Evolutionary conservation across 2,113 vertebrate species (phyloP).

Genomic region (Solea solea): DNA sequence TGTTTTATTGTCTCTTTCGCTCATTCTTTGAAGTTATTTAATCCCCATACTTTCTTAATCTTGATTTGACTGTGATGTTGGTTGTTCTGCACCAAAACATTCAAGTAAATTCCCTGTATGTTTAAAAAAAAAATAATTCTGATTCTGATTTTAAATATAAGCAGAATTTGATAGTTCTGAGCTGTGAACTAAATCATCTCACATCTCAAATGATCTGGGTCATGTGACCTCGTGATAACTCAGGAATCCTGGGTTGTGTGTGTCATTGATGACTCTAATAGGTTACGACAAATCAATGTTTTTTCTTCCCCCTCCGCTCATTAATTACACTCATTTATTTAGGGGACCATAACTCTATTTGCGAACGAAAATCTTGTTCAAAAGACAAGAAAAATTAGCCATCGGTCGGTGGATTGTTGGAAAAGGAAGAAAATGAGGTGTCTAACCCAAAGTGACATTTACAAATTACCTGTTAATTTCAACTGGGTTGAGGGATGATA

Average conservation of each 20-base stretch:
- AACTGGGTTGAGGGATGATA: constrained; percentile 99
- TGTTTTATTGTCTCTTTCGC: not conserved
- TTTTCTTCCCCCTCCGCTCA: constrained; percentile 73
- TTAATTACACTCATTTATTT: constrained; percentile 99
- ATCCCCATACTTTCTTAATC: too few relatives aligned
- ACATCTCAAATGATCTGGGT: constrained; percentile 53
- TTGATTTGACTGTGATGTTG: too few relatives aligned
- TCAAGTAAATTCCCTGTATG: too few relatives aligned
- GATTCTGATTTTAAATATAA: not conserved
- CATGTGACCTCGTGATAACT: constrained; percentile 51
- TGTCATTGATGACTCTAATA: constrained; percentile 91
- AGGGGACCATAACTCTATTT: constrained; percentile 98
- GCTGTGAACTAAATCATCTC: constrained; percentile 33
- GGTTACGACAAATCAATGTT: constrained; percentile 88
- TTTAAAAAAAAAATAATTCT: too few relatives aligned
- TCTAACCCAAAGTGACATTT: constrained; percentile 99
- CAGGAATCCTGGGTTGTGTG: constrained; percentile 67
- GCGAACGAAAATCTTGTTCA: constrained; percentile 99
- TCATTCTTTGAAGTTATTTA: too few relatives aligned
- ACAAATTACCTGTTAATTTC: constrained; percentile 99
- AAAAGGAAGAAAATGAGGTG: constrained; percentile 97
- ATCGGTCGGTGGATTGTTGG: constrained; percentile 91
- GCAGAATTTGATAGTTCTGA: not conserved
- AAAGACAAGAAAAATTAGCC: constrained; percentile 99
- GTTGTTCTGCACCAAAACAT: too few relatives aligned